Evolutionary conservation across 2,888 invertebrate species (phyloP), one percentile per base, ranked within the genome.

Genomic region (Heteropelma amictum): DNA sequence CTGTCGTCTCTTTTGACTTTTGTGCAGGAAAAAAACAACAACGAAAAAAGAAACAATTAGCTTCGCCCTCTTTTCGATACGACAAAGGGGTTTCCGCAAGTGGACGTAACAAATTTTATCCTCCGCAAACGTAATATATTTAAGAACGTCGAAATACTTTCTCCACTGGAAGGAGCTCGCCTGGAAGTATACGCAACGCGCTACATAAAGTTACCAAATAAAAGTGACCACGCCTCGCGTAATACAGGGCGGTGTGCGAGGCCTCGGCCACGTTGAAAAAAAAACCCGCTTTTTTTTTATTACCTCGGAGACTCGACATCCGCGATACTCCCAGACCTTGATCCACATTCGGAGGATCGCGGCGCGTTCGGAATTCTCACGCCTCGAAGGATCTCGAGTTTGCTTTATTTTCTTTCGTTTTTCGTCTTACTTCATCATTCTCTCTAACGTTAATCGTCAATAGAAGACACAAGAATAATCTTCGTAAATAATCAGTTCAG

Each of bases 271-370:
- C 51, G 69, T 58, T 51, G 53, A 60, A 74, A 33, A 23, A 30
- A 49, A 61, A 47, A 69, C 49, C 26, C 63, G 26, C 49, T 63
- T 17, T 35, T 63, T 35, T 63, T 63, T 49, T 35, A n/a, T n/a
- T n/a, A 26, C 28, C 28, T 12, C 0, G 40, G 7, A 42, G 33
- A 23, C 35, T 42, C 65, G 70, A 67, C 47, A 71, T 75, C 75
- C 67, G 74, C 74, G 65, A 67, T 71, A 71, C 72, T 76, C 67
- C 76, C 72, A 56, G 76, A 76, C 76, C 76, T 76, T 76, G 76
- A 76, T 72, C 76, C 67, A 76, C 76, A 72, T 76, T 76, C 72
- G 76, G 76, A 76, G 72, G 28, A 33, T 65, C 68, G n/a, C n/a
- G 70, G 4, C 17, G 49, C 4, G 17, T 61, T 42, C 35, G 61